These are phyloP conservation scores for Meloidogyne floridensis DNA, from an alignment of 1,140 invertebrate genomes.

Conservation along the genomic window DNA sequence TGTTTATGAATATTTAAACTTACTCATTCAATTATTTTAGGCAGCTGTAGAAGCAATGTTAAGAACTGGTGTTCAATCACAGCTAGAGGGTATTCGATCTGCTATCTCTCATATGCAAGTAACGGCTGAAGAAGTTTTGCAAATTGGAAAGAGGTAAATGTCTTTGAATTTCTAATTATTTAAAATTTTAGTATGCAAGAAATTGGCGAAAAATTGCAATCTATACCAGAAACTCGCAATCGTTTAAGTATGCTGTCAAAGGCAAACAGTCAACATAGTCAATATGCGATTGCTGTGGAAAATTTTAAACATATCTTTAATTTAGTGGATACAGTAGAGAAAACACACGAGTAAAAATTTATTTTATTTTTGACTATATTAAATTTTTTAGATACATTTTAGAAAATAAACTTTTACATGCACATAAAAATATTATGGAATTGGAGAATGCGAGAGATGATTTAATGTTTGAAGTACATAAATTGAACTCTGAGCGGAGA, in stretches of 20 bases:
- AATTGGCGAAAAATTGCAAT: conserved; percentile 73
- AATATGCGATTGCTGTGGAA: conserved; percentile 95
- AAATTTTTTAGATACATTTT: conserved; percentile 74
- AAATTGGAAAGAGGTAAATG: conserved; percentile 75
- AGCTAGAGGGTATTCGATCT: conserved; percentile 89
- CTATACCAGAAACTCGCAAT: conserved; percentile 75
- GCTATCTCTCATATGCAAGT: conserved; percentile 84
- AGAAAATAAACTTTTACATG: conserved; percentile 89
- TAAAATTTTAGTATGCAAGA: conserved; percentile 71
- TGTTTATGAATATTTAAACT: too few species aligned
- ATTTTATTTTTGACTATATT: background rate
- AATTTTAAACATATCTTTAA: conserved; percentile 97
- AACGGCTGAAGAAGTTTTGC: conserved; percentile 79
- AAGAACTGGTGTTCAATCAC: conserved; percentile 96
- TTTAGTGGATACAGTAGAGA: conserved; percentile 90
- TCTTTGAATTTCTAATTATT: conserved; percentile 16
- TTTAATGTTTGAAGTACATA: conserved; percentile 88
- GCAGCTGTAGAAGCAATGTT: conserved; percentile 93
- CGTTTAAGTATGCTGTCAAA: conserved; percentile 82
- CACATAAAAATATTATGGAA: conserved; percentile 86
- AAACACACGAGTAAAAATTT: conserved; percentile 77
- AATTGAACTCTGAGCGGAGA: conserved; percentile 83
- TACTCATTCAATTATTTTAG: conserved; percentile 74
- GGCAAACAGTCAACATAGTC: conserved; percentile 84
- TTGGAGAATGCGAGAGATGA: conserved; percentile 94